These are phyloP conservation scores for Acleris cristana DNA, from an alignment of 2,888 invertebrate species.

Conservation along the genomic window DNA sequence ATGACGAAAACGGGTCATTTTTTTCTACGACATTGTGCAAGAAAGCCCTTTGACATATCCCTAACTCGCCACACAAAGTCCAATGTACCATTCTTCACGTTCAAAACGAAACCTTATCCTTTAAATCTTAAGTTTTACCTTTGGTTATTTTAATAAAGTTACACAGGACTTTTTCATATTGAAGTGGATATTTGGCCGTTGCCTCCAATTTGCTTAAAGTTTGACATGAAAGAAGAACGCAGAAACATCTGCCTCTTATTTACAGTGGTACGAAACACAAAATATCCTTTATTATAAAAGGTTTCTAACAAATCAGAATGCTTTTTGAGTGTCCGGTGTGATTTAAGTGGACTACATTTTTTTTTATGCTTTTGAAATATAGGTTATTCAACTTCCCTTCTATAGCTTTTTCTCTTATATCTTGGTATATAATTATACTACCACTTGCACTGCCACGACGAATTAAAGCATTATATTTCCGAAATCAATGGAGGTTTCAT, in stretches of 20 bases:
- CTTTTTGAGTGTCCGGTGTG: neutral
- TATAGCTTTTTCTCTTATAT: neutral
- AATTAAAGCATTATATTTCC: no score
- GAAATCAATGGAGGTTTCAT: no score
- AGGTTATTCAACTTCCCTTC: neutral
- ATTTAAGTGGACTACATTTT: neutral
- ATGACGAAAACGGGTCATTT: neutral
- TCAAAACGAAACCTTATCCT: neutral
- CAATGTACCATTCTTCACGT: neutral
- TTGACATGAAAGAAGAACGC: neutral
- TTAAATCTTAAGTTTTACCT: neutral
- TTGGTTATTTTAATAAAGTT: neutral
- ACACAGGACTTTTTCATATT: neutral
- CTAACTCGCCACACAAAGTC: no score
- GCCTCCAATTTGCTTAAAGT: slow-evolving; percentile 1
- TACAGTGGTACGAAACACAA: neutral
- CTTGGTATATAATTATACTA: no score
- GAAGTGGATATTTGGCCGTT: neutral
- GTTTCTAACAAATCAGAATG: neutral
- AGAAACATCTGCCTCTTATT: slow-evolving; percentile 2
- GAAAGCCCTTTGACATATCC: slow-evolving; percentile 1
- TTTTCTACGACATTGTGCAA: neutral
- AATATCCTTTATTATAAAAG: neutral
- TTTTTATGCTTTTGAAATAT: neutral
- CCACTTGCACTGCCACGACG: no score